Evolutionary conservation across 1,140 invertebrate genomes (phyloP), one percentile per base, ranked within the genome.

Genomic region (Listronotus oregonensis): DNA sequence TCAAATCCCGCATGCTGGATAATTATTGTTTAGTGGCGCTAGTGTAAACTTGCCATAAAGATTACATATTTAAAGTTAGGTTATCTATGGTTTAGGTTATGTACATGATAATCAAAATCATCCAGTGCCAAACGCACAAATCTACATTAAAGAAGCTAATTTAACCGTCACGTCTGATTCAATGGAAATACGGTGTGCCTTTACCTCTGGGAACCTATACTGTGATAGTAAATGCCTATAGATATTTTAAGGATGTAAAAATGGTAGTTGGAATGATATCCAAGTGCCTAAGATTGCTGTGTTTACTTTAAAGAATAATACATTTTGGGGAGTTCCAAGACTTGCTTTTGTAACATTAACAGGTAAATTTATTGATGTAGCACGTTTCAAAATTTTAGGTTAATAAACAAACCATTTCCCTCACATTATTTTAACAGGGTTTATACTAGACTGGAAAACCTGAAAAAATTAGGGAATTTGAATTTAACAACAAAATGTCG

Each of bases 321-420:
- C 78, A 43, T 82, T 93, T 32, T 78, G 88, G 63, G 91, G 91
- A 1, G 80, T 94, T 80, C 88, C 91, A 0, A 81, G 90, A 37
- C 78, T 90, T 8, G 81, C 88, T 1, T 93, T 93, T 73, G 85
- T 93, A 43, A 83, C 91, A 64, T 71, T 91, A 3, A 79, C 87
- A 64, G 90, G 90, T 89, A 76, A 77, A 52, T 17, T 31, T 9
- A n/a, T 14, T 21, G 42, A 43, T 10, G 31, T 9, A 12, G 1
- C 21, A 27, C 5, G 21, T 5, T n/a, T n/a, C n/a, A n/a, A 27
- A 27, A 27, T 5, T 27, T 27, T 27, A 27, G 21, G 21, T 27
- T 27, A 27, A 27, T n/a, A n/a, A n/a, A n/a, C n/a, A n/a, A n/a
- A n/a, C n/a, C n/a, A n/a, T n/a, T n/a, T n/a, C n/a, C n/a, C n/a